Evolutionary conservation across 2,797 vertebrate species (phyloP), one percentile per base, ranked within the genome.

Genomic region (Amphiprion clarkii): DNA sequence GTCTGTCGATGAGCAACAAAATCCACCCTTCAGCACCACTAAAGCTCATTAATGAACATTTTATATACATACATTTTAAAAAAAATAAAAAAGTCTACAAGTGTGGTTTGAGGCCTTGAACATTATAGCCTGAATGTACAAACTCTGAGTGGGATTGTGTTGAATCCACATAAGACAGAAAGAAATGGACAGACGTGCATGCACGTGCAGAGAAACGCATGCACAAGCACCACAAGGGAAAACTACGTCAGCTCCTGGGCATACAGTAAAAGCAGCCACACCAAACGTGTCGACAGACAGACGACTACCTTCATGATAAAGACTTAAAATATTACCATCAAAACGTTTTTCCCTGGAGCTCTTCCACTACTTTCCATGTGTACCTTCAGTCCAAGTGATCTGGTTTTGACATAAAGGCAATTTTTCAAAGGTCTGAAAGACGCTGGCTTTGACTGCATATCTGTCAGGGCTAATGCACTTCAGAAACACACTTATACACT

Each of bases 291-390:
- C 48, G 85, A 91, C 89, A 90, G 88, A 88, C 82, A 57, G 85
- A 83, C 39, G 78, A 85, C 84, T 82, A 87, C 84, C 79, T 92
- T 81, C 83, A 85, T 27, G 79, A 90, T 86, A 89, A 87, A 88
- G 87, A 85, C 82, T 71, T 82, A 84, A 89, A 89, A 87, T 85
- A 84, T 85, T 76, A 61, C 80, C 73, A 55, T 74, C 57, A 76
- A 78, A 90, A 77, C 48, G 29, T 74, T 81, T 71, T 76, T 64
- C 86, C 83, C 82, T 60, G 55, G 82, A 86, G 74, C 78, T 49
- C 74, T 39, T 76, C 69, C 83, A 79, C 87, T 54, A 55, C 68
- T 93, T 91, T 89, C 88, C 86, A 83, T 78, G 69, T 76, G 76
- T 16, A 78, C 74, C 77, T 76, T 70, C 63, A 56, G 82, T 82